A percentile compares a stretch with the other conserved stretches of the same genome.
Evolutionary conservation across 1,140 invertebrate genomes (phyloP).

Genomic region (Drosophila pachea): DNA sequence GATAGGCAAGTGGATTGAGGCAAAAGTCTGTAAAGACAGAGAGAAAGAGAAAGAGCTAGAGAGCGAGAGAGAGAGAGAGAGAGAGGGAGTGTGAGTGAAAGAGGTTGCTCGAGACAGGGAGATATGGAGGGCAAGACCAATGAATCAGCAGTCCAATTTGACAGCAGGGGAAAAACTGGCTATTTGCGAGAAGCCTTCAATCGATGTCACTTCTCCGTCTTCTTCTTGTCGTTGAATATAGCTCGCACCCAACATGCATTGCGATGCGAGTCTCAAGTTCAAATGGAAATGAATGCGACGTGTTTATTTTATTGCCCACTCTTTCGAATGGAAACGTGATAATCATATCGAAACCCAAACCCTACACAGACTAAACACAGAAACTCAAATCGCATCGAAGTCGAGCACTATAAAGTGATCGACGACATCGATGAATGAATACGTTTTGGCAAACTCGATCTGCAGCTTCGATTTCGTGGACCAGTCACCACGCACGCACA

Average conservation of each 20-base stretch:
- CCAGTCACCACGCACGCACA: constrained; percentile 56
- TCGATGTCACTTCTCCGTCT: constrained; percentile 32
- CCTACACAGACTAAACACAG: constrained; percentile 18
- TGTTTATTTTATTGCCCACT: constrained; percentile 48
- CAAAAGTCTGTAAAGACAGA: too few species aligned
- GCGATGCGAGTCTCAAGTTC: constrained; percentile 70
- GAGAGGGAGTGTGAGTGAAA: not conserved
- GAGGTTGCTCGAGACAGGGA: too few species aligned
- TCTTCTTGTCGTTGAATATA: constrained; percentile 14
- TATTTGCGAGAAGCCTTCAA: constrained; percentile 53
- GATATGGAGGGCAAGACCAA: too few species aligned
- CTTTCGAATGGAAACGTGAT: constrained; percentile 64
- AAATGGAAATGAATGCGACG: constrained; percentile 60
- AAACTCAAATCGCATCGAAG: not conserved
- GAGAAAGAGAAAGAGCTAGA: not conserved
- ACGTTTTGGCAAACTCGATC: constrained; percentile 48
- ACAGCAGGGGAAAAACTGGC: constrained; percentile 42
- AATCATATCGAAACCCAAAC: constrained; percentile 51
- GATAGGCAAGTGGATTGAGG: too few species aligned
- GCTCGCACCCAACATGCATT: constrained; percentile 64
- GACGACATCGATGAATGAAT: constrained; percentile 58
- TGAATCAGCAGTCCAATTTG: constrained; percentile 9
- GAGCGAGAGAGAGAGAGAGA: not conserved
- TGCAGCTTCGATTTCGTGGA: constrained; percentile 27
- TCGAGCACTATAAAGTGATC: not conserved